Evolutionary conservation across 2,888 invertebrate species (phyloP), one percentile per base, ranked within the genome.

Genomic region (Amphipyra berbera): DNA sequence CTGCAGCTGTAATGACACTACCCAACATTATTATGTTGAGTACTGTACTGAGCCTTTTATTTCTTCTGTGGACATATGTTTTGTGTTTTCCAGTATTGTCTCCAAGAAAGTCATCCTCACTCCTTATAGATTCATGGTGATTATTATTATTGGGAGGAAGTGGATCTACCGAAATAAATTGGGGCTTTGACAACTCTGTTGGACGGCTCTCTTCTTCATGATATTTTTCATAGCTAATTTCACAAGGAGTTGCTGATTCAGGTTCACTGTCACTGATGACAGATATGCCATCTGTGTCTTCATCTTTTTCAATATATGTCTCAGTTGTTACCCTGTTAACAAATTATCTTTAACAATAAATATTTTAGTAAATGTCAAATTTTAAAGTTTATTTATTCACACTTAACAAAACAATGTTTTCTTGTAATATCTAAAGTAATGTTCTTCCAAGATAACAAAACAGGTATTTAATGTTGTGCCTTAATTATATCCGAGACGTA

Each of bases 231-330:
- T 80, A 84, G 60, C 71, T 81, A 12, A 84, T 61, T 60, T 90
- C 89, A 76, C 84, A 87, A n/a, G 86, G 84, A 56, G 82, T 60
- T 9, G 81, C 68, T 61, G 85, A 84, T 68, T 95, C 95, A 47
- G 89, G 88, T 53, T 95, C 95, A 78, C 95, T 94, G 74, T 95
- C 95, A 68, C 90, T 95, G 53, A 95, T 95, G 56, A 95, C 91
- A 44, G 95, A 95, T 83, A 95, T 95, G 1, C 95, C 95, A 85
- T 95, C 95, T 33, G 95, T 95, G 68, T 95, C 95, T 71, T 94
- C 94, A 85, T 95, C 95, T 80, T 90, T 94, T 49, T 95, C 94
- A 61, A 78, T 70, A 59, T 78, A 81, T 35, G 54, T 27, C 35
- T 87, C 85, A 50, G 78, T 65, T 65, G 73, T 68, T 46, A 81